Evolutionary conservation across 1,140 invertebrate species (phyloP).

Genomic region (Drosophila mauritiana): DNA sequence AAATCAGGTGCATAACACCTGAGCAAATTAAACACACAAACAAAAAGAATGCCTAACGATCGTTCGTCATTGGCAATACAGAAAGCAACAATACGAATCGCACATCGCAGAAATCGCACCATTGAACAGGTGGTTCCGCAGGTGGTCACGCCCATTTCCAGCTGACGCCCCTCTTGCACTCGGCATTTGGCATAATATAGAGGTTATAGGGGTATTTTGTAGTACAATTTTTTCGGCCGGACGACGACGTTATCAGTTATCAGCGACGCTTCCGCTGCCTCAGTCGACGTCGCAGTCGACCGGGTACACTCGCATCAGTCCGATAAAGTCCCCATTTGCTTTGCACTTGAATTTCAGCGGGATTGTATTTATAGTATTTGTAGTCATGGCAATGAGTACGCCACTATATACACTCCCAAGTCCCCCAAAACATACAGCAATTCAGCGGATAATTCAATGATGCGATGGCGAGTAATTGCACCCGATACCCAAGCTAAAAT

Average conservation of each 20-base stretch:
- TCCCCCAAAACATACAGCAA: slow-evolving; percentile 18
- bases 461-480: slow-evolving; percentile 26
- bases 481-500: background rate
- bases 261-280: slow-evolving; percentile 65
- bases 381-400: slow-evolving; percentile 45
- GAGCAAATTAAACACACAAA: slow-evolving; percentile 70
- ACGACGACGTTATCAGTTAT: slow-evolving; percentile 47
- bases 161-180: slow-evolving; percentile 61
- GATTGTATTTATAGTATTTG: slow-evolving; percentile 70
- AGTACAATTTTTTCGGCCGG: slow-evolving; percentile 6
- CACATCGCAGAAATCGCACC: slow-evolving; percentile 27
- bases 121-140: slow-evolving; percentile 57
- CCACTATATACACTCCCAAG: slow-evolving; percentile 16
- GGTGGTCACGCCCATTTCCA: slow-evolving; percentile 55
- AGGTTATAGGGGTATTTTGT: background rate
- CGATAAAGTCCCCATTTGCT: slow-evolving; percentile 62
- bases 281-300: slow-evolving; percentile 15
- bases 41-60: slow-evolving; percentile 60
- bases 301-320: slow-evolving; percentile 50
- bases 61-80: slow-evolving; percentile 69
- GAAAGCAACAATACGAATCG: slow-evolving; percentile 39
- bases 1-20: slow-evolving; percentile 81
- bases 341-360: slow-evolving; percentile 70
- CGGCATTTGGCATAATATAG: slow-evolving; percentile 53
- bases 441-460: slow-evolving; percentile 10